Evolutionary conservation across 2,888 invertebrate species (phyloP).

Genomic region (Eupithecia exiguata): DNA sequence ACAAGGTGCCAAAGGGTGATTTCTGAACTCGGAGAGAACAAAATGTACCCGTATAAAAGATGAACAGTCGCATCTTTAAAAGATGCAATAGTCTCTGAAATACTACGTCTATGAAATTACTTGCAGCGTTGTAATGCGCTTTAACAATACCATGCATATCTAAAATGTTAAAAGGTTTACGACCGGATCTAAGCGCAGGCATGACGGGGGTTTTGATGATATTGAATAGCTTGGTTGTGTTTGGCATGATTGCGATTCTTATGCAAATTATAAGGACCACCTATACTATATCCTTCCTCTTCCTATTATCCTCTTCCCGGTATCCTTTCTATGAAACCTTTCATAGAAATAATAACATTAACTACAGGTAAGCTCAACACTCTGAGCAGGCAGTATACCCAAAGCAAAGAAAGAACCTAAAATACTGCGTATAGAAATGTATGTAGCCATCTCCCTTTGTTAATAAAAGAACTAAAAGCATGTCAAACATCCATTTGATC

Average conservation of each 20-base stretch:
- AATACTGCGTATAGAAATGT: neutral
- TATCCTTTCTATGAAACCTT: too few species aligned
- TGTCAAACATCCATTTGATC: constrained; percentile 4
- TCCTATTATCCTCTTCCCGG: too few species aligned
- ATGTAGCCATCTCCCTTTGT: neutral
- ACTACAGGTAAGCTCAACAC: neutral
- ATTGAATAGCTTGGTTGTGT: neutral
- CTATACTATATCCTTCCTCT: neutral
- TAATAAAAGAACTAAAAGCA: constrained; percentile 5
- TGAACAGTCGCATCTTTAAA: neutral
- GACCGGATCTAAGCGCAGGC: constrained; percentile 15
- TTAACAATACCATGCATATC: neutral
- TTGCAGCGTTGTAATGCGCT: neutral
- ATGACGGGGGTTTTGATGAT: constrained; percentile 14
- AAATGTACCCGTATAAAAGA: neutral
- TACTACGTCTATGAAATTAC: neutral
- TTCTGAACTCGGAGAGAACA: neutral
- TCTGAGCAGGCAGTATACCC: neutral
- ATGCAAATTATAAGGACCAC: constrained; percentile 4
- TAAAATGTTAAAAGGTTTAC: neutral
- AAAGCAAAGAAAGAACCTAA: neutral
- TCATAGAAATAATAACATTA: neutral
- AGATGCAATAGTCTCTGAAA: too few species aligned
- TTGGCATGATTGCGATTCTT: neutral
- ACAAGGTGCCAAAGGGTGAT: neutral